Conservation (phyloP, 2,888 invertebrate genomes). For the Cerceris ruficornis region DNA sequence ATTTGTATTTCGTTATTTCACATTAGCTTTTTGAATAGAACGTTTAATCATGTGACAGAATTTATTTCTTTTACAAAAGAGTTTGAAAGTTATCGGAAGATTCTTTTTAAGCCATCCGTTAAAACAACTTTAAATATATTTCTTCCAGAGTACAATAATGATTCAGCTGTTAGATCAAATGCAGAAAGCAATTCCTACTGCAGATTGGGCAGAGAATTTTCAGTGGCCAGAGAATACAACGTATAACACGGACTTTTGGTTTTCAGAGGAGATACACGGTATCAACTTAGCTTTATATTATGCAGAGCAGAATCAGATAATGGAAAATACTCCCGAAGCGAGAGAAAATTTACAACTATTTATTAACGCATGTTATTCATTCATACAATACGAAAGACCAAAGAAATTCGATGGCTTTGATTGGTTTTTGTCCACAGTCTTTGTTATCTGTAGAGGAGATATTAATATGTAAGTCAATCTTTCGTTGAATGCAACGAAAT, state of each 20-base stretch:
- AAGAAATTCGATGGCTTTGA: conserved; percentile 75
- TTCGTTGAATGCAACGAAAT: background rate
- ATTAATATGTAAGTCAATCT: conserved; percentile 69
- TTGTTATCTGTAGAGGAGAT: conserved; percentile 75
- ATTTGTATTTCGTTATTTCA: background rate
- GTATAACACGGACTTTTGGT: conserved; percentile 71
- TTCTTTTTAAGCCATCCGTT: too few relatives aligned
- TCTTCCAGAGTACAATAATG: conserved; percentile 69
- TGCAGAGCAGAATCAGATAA: conserved; percentile 68
- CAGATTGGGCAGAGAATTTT: conserved; percentile 76
- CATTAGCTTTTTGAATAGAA: too few relatives aligned
- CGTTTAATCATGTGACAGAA: background rate
- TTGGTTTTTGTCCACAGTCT: conserved; percentile 79
- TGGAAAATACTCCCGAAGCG: conserved; percentile 58
- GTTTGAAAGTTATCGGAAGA: too few relatives aligned
- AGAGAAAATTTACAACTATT: conserved; percentile 73
- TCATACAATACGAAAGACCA: conserved; percentile 72
- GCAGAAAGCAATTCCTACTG: conserved; percentile 77
- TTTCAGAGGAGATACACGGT: conserved; percentile 75
- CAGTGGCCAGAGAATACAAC: conserved; percentile 70
- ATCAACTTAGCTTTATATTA: conserved; percentile 74
- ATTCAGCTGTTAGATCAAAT: conserved; percentile 75
- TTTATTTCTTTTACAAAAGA: background rate
- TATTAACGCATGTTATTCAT: conserved; percentile 71
- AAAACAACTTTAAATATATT: background rate